Evolutionary conservation across 2,888 invertebrate species (phyloP).

Genomic region (Pollenia angustigena): DNA sequence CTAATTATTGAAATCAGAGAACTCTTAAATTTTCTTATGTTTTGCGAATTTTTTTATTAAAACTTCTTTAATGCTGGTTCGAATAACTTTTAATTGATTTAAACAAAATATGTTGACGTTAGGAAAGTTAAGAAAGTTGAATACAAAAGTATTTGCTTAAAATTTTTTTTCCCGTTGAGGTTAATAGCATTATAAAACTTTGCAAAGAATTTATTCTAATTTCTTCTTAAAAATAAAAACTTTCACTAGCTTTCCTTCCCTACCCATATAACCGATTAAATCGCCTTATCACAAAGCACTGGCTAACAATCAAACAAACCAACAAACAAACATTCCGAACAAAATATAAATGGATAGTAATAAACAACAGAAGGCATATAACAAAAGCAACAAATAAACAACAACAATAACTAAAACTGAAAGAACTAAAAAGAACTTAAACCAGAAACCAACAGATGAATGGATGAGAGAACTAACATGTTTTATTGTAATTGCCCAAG

Average conservation of each 20-base stretch:
- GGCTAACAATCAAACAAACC: not conserved
- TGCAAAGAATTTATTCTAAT: not conserved
- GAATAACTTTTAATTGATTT: too few relatives aligned
- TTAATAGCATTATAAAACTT: not conserved
- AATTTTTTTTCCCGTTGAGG: too few relatives aligned
- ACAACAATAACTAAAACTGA: slow-evolving; percentile 17
- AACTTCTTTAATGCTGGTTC: too few relatives aligned
- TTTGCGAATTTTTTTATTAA: too few relatives aligned
- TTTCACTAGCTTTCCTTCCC: slow-evolving; percentile 4
- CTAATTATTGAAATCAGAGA: too few relatives aligned
- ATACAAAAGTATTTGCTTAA: too few relatives aligned
- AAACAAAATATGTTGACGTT: too few relatives aligned
- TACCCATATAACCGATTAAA: slow-evolving; percentile 3
- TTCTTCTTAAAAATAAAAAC: not conserved
- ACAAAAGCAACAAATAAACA: slow-evolving; percentile 47
- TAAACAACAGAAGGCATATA: slow-evolving; percentile 53
- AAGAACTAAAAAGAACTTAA: not conserved
- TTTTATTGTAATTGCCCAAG: slow-evolving; percentile 53
- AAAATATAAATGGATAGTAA: slow-evolving; percentile 58
- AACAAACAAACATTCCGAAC: slow-evolving; percentile 1
- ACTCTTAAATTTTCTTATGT: too few relatives aligned
- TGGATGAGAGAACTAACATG: slow-evolving; percentile 35
- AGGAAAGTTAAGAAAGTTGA: too few relatives aligned
- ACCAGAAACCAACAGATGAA: slow-evolving; percentile 23
- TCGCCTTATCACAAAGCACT: slow-evolving; percentile 17